Conservation (phyloP, 1,140 invertebrate species). For the Anoplolepis gracilipes region DNA sequence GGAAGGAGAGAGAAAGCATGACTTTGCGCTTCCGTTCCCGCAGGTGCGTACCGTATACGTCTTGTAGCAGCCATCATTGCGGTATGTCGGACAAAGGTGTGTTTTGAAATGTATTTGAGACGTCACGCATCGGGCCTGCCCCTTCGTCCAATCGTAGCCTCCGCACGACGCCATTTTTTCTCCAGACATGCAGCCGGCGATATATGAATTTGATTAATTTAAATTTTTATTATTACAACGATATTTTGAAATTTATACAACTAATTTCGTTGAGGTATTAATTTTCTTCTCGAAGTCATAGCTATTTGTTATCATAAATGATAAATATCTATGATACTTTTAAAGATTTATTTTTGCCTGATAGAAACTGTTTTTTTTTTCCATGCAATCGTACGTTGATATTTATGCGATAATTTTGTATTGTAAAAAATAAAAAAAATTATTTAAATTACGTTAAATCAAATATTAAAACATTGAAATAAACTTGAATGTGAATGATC, state of each 20-base stretch:
- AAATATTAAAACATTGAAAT: conserved; percentile 16
- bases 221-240: too few species aligned
- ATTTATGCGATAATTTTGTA: background rate
- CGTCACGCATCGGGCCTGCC: conserved; percentile 66
- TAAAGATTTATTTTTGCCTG: background rate
- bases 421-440: background rate
- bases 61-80: conserved; percentile 58
- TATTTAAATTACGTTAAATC: conserved; percentile 2
- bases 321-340: background rate
- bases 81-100: conserved; percentile 61
- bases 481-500: background rate
- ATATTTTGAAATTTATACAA: too few species aligned
- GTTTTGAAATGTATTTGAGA: conserved; percentile 62
- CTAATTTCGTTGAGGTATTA: too few species aligned
- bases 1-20: conserved; percentile 54
- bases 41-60: conserved; percentile 61
- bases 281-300: too few species aligned
- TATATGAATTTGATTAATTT: too few species aligned
- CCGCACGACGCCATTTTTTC: conserved; percentile 72
- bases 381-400: background rate
- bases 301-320: too few species aligned
- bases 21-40: conserved; percentile 63
- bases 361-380: background rate
- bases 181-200: conserved; percentile 13
- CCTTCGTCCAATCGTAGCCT: conserved; percentile 71